Conservation (phyloP, 2,888 invertebrate genomes). For the Aquatica leii region DNA sequence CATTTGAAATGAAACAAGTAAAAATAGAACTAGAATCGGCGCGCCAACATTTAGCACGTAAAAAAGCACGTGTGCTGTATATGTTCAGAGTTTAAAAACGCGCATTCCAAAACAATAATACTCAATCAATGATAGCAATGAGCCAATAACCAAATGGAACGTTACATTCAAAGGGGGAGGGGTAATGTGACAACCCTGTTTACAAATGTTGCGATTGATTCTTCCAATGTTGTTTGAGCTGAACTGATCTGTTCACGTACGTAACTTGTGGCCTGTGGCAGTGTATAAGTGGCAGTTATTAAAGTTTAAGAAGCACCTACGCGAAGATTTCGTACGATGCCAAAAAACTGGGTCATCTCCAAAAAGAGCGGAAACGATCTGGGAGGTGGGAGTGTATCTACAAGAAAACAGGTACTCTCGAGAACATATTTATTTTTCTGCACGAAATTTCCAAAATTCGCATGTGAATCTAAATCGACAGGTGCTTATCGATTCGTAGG, state of each 20-base stretch:
- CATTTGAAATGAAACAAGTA: background rate
- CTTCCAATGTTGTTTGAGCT: conserved; percentile 62
- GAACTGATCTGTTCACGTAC: conserved; percentile 58
- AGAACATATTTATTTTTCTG: background rate
- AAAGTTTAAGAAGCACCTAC: conserved; percentile 36
- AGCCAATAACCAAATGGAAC: conserved; percentile 64
- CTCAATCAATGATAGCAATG: conserved; percentile 64
- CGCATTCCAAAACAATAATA: conserved; percentile 64
- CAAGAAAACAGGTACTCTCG: no score
- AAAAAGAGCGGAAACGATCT: no score
- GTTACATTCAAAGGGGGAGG: conserved; percentile 56
- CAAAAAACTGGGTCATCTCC: no score
- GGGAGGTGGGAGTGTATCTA: no score
- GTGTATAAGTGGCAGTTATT: conserved; percentile 49
- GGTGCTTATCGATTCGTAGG: conserved; percentile 34
- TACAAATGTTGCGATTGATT: conserved; percentile 64
- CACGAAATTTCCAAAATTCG: conserved; percentile 24
- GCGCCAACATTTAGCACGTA: conserved; percentile 51
- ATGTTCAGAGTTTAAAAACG: conserved; percentile 63
- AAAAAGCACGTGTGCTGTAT: conserved; percentile 51
- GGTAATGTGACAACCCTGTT: conserved; percentile 63
- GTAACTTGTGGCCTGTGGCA: conserved; percentile 52
- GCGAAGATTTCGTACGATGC: no score
- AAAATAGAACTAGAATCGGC: conserved; percentile 41
- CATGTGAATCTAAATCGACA: conserved; percentile 31